These are phyloP conservation scores for Brachionus paranguensis DNA, from an alignment of 1,140 invertebrate genomes.

Conservation along the genomic window DNA sequence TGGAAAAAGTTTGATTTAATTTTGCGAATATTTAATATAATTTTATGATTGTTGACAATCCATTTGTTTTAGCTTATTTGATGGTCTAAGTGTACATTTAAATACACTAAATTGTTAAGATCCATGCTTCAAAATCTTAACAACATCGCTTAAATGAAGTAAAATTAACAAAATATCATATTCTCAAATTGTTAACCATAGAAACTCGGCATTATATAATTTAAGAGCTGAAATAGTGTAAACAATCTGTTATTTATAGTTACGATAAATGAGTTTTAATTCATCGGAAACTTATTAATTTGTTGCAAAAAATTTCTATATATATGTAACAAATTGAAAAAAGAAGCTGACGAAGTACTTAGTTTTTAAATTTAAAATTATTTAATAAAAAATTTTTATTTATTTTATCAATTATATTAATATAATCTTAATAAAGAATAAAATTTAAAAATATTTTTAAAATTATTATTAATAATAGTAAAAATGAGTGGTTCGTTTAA, in stretches of 20 bases:
- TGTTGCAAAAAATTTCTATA: neutral
- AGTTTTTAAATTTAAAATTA: too few species aligned
- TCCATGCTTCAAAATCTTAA: neutral
- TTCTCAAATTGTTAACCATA: neutral
- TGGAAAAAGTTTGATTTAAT: neutral
- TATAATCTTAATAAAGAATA: too few species aligned
- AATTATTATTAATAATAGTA: too few species aligned
- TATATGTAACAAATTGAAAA: neutral
- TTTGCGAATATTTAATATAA: neutral
- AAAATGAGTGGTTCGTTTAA: too few species aligned
- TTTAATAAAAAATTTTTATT: too few species aligned
- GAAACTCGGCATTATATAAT: neutral
- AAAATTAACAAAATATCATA: neutral
- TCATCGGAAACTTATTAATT: neutral
- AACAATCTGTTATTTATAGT: neutral
- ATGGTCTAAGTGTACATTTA: neutral
- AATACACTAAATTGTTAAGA: neutral
- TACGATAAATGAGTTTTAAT: neutral
- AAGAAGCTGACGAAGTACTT: neutral
- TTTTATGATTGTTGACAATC: slow-evolving; percentile 13
- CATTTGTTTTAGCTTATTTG: neutral
- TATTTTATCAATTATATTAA: too few species aligned
- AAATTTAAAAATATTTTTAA: too few species aligned
- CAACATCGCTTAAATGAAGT: neutral
- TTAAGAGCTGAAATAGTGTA: neutral